Evolutionary conservation across 2,888 invertebrate species (phyloP), one percentile per base, ranked within the genome.

Genomic region (Carpatolechia fugitivella): DNA sequence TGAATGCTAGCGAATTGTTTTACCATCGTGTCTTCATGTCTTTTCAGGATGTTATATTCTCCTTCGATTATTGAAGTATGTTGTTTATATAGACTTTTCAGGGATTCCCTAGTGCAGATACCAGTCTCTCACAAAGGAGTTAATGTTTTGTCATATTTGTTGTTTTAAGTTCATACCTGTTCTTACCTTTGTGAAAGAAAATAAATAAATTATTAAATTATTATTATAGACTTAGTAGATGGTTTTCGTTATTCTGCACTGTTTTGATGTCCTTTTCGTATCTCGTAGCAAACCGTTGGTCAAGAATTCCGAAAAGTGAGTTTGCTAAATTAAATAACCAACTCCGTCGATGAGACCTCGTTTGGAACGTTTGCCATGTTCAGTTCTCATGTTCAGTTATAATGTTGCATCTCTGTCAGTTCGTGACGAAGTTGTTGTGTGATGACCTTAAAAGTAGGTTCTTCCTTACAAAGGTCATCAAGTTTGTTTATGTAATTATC

Each of bases 301-400:
- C 49, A 3, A 49, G 13, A 5, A 20, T 18, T 7, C 49, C 49
- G 18, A 49, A 49, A 1, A 49, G 11, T 18, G 18, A 18, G 16
- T 16, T 13, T 1, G 49, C 33, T 2, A 49, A n/a, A 14, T 49
- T 2, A 49, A n/a, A 14, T 49, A 33, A 10, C 49, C 49, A 11
- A 49, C 11, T n/a, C 49, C 49, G n/a, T 49, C 14, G 18, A 49
- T 33, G 11, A 33, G 33, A n/a, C 49, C 49, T 33, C 49, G 16
- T 10, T 49, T 49, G 8, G 7, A 4, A 1, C 49, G 49, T n/a
- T 16, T 49, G 8, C 14, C 8, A 14, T 49, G 49, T 11, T 49
- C 33, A 1, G 10, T 3, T 18, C 1, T 10, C 4, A 49, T 33
- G 10, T 33, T 10, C n/a, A n/a, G 16, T 49, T 33, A 18, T 49